Base-by-base conservation (phyloP, 2,888 invertebrate genomes). In the Drosophila anomelani region DNA sequence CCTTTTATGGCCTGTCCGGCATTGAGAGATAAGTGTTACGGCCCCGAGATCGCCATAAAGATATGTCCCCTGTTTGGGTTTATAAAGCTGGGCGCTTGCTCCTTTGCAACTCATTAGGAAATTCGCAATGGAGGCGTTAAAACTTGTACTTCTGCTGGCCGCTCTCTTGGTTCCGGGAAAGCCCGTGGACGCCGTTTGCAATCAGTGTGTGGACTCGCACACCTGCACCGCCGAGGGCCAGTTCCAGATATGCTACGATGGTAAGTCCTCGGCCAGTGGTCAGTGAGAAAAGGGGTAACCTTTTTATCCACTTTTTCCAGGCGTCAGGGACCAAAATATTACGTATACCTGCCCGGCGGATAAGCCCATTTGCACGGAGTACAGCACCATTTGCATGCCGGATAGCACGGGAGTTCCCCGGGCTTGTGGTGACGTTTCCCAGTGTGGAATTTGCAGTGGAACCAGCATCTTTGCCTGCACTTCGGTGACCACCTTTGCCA, bases 1-100 rank as follows among this genome's bases (percentile, higher is more conserved):
- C 44, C 44, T 70, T 79, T 84, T 69, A 62, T 43, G 47, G 34
- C 34, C 6, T 9, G n/a, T 32, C 8, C 73, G 83, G 67, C 88
- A 88, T 88, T 83, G 88, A 70, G 49, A 85, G 88, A 84, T 84
- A 80, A 72, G 9, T 20, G 17, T 13, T 12, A 41, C 39, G 13
- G 32, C 58, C 56, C 46, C 36, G 51, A 10, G 20, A 51, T n/a
- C 8, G 4, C 12, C 56, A 55, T 83, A 88, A 83, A 84, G 86
- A 88, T 84, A 76, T 44, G 44, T 20, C 15, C 10, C 12, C 46
- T 15, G 20, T n/a, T n/a, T 39, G 51, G 74, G 74, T 77, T 88
- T 88, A 85, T 61, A 85, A 85, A 73, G 81, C 81, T 57, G 59
- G 54, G 29, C 54, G 26, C 17, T n/a, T 5, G 34, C 17, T 38